Evolutionary conservation across 2,113 vertebrate species (phyloP), one percentile per base, ranked within the genome.

Genomic region (Chitala chitala): DNA sequence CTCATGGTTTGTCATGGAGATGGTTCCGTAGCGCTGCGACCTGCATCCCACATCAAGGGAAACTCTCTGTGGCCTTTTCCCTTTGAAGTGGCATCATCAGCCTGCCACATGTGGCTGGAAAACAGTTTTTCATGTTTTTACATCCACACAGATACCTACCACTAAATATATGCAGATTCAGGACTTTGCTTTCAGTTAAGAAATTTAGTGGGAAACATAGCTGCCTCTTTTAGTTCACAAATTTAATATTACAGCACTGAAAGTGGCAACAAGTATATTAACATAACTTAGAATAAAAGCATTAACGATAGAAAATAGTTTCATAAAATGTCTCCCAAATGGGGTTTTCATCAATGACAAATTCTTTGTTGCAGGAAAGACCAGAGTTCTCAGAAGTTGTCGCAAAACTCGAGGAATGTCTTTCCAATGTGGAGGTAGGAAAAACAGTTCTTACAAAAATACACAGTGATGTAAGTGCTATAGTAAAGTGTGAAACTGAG

Each of bases 331-430:
- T 5, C 44, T 12, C 44, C 5, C 44, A 6, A 36, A 26, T 61
- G 31, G 56, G 56, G 6, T 17, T 42, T 40, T 13, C 42, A 42
- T 9, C 24, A 24, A 71, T 9, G 48, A 12, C 53, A 69, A 20
- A 61, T 48, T 74, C 50, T 66, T 55, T 73, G 71, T 82, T 79
- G 4, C 83, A 99, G 96, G 95, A 95, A 75, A 91, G 96, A 61
- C 96, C 94, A 0, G 93, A 96, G 78, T 98, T 98, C 80, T 96
- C 94, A 24, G 94, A 98, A 86, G 93, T 99, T 1, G 94, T 98
- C 26, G 81, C 87, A 22, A 97, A 92, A 71, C 80, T 98, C 51
- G 95, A 98, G 78, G 95, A 98, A 75, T 98, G 95, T 44, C 90
- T 98, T 69, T 93, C 93, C 82, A 97, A 98, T 6, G 89, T 94